These are phyloP conservation scores for Papilio protenor DNA, from an alignment of 2,888 invertebrate species.

Conservation along the genomic window DNA sequence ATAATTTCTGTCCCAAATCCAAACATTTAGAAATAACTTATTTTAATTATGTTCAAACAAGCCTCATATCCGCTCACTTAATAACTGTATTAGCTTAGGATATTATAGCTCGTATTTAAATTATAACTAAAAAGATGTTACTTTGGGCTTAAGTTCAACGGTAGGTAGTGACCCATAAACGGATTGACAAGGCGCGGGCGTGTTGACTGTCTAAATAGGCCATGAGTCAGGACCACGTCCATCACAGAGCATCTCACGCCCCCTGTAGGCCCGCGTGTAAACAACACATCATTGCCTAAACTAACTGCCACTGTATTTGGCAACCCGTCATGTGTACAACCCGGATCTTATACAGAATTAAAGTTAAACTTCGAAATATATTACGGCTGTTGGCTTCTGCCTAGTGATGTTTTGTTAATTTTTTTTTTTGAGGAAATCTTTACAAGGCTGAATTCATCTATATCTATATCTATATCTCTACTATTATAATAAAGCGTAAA, in stretches of 20 bases:
- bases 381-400: neutral
- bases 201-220: conserved; percentile 38
- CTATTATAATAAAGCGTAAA: no score
- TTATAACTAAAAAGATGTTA: conserved; percentile 8
- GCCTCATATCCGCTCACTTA: neutral
- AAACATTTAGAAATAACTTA: no score
- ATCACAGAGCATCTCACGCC: conserved; percentile 25
- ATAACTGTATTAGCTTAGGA: conserved; percentile 1
- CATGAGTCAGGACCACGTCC: conserved; percentile 32
- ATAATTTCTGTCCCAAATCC: no score
- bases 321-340: neutral
- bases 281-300: conserved; percentile 37
- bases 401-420: neutral
- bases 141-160: neutral
- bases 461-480: no score
- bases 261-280: conserved; percentile 20
- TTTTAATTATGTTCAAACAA: neutral
- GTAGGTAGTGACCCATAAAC: conserved; percentile 30
- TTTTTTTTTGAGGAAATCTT: neutral
- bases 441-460: neutral
- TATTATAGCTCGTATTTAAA: conserved; percentile 5
- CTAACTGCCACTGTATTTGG: conserved; percentile 39
- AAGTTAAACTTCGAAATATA: neutral
- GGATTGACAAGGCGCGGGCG: conserved; percentile 19
- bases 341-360: neutral